Evolutionary conservation across 2,113 vertebrate species (phyloP).

Genomic region (Thryonomys swinderianus): DNA sequence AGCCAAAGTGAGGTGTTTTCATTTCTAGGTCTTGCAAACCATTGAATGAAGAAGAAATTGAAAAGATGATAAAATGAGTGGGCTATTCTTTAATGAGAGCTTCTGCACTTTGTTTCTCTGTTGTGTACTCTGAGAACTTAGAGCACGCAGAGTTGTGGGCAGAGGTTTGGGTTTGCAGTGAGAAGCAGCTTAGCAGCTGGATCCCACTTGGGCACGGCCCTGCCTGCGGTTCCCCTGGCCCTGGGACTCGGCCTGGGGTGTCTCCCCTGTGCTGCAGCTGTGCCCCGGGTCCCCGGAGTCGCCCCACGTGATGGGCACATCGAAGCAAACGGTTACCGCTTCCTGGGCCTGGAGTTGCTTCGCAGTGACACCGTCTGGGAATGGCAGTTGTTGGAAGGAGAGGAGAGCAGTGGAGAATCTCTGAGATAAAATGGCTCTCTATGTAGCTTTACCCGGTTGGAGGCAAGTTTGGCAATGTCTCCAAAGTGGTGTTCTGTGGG

Average conservation of each 20-base stretch:
- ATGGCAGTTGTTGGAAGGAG: neutral
- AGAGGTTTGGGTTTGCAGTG: neutral
- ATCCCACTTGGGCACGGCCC: neutral
- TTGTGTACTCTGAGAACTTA: neutral
- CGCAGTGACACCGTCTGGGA: neutral
- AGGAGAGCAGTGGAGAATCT: neutral
- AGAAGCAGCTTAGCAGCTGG: neutral
- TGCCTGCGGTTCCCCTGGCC: neutral
- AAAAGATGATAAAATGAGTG: neutral
- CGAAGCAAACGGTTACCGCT: neutral
- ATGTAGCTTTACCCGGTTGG: neutral
- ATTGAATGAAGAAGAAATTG: neutral
- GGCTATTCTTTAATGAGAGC: neutral
- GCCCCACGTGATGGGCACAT: neutral
- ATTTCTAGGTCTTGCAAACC: neutral
- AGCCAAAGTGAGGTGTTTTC: neutral
- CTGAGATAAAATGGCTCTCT: neutral
- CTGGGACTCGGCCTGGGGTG: neutral
- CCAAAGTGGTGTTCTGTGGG: neutral
- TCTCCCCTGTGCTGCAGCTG: neutral
- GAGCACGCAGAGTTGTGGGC: neutral
- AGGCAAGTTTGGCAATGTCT: neutral
- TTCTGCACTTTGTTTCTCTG: neutral
- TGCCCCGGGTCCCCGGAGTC: neutral
- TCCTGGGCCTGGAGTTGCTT: neutral